These are phyloP conservation scores for Stegana nigrithorax DNA, from an alignment of 2,888 invertebrate species.

Conservation along the genomic window DNA sequence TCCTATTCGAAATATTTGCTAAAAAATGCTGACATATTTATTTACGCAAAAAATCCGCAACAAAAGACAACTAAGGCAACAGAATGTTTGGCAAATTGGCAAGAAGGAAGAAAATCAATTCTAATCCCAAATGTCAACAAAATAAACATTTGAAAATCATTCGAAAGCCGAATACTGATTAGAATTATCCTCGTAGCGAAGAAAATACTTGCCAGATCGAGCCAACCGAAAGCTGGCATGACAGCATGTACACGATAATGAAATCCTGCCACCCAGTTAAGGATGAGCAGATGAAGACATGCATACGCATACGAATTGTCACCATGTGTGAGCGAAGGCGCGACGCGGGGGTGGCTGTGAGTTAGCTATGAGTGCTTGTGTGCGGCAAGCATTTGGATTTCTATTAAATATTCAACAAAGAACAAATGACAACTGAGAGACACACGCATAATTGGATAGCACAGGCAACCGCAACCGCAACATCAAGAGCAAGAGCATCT, in stretches of 20 bases:
- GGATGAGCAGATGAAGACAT: neutral
- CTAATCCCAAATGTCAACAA: constrained; percentile 62
- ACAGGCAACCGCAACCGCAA: neutral
- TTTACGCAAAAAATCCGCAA: constrained; percentile 27
- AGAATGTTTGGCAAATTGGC: constrained; percentile 28
- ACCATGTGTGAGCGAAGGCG: too few relatives aligned
- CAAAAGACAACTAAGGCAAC: constrained; percentile 23
- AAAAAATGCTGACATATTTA: constrained; percentile 21
- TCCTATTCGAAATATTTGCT: constrained; percentile 41
- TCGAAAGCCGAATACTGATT: constrained; percentile 48
- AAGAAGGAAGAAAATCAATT: constrained; percentile 31
- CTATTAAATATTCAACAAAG: constrained; percentile 11
- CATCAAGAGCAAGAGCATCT: too few relatives aligned
- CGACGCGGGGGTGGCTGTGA: neutral
- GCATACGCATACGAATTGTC: constrained; percentile 5
- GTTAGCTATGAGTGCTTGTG: neutral
- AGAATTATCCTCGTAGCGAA: constrained; percentile 22
- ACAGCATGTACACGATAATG: constrained; percentile 5
- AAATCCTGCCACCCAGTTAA: too few relatives aligned
- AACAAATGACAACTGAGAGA: constrained; percentile 15
- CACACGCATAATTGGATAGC: constrained; percentile 7
- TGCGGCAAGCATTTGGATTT: constrained; percentile 1
- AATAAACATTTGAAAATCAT: constrained; percentile 26
- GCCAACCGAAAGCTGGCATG: constrained; percentile 3
- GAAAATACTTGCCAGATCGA: too few relatives aligned